These are phyloP conservation scores for Lithophane semibrunnea DNA, from an alignment of 2,888 invertebrate species.

Conservation along the genomic window DNA sequence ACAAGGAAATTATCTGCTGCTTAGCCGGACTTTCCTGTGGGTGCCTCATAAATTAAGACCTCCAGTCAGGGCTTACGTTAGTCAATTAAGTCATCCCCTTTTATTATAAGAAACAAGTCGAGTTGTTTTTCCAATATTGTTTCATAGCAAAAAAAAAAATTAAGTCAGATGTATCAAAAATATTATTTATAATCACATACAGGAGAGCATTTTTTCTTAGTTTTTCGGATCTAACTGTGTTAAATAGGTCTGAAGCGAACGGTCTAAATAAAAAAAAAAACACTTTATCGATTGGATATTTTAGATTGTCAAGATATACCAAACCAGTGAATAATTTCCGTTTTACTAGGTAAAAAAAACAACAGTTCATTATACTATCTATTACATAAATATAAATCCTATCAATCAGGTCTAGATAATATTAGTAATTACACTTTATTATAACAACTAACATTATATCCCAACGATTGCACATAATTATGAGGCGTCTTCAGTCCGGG, in stretches of 20 bases:
- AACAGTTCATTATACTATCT: not conserved
- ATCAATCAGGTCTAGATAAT: not conserved
- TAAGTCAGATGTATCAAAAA: no score
- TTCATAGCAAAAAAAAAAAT: no score
- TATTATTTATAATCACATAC: not conserved
- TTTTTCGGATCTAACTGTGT: not conserved
- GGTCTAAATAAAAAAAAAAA: not conserved
- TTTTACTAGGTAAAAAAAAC: no score
- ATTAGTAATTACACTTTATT: not conserved
- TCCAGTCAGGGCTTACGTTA: no score
- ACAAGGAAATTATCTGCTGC: no score
- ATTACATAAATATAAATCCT: not conserved
- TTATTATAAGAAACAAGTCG: not conserved
- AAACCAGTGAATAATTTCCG: not conserved
- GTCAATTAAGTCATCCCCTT: no score
- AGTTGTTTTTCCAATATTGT: not conserved
- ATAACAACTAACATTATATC: constrained; percentile 79
- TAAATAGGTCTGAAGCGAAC: no score
- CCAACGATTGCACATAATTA: constrained; percentile 85
- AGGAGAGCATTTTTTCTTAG: not conserved
- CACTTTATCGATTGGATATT: not conserved
- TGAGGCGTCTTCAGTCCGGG: constrained; percentile 90
- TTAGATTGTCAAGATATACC: not conserved
- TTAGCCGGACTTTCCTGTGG: no score
- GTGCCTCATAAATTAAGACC: no score